phyloP scores from a whole-genome alignment of 2,113 vertebrate species.

The Spea multiplicata region DNA sequence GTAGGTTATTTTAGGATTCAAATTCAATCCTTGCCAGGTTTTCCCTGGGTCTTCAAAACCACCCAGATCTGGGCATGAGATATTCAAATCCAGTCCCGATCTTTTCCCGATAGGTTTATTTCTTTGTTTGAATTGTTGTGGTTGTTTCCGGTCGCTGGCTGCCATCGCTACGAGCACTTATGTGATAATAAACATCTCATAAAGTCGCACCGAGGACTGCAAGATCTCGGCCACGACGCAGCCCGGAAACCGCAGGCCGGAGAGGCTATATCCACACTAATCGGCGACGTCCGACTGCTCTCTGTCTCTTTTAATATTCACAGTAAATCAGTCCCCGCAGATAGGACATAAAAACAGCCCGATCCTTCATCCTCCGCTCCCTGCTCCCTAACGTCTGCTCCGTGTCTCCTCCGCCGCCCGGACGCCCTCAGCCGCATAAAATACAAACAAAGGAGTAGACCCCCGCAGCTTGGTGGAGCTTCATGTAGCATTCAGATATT shows the following conservation, averaged over 20 bases:
- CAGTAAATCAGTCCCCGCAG: slow-evolving; percentile 2
- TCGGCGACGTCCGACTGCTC: not conserved
- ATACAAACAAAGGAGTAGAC: not conserved
- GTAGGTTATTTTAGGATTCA: too few species aligned
- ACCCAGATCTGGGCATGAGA: too few species aligned
- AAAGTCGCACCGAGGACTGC: too few species aligned
- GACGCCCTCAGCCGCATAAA: slow-evolving; percentile 6
- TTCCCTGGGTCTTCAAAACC: too few species aligned
- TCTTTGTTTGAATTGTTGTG: too few species aligned
- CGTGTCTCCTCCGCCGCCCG: not conserved
- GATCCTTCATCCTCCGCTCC: not conserved
- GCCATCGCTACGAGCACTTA: too few species aligned
- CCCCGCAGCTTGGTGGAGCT: not conserved
- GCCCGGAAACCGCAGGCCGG: too few species aligned
- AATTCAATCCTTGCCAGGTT: too few species aligned
- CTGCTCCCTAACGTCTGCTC: not conserved
- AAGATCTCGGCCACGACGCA: not conserved
- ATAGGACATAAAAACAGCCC: not conserved
- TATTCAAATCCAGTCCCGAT: too few species aligned
- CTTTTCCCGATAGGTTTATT: too few species aligned
- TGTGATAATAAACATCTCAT: too few species aligned
- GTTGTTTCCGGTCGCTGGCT: too few species aligned
- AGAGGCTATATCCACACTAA: not conserved
- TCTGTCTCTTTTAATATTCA: not conserved
- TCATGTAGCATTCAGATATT: not conserved